phyloP scores from a whole-genome alignment of 2,797 vertebrate genomes.

The Enteromius treurensis region DNA sequence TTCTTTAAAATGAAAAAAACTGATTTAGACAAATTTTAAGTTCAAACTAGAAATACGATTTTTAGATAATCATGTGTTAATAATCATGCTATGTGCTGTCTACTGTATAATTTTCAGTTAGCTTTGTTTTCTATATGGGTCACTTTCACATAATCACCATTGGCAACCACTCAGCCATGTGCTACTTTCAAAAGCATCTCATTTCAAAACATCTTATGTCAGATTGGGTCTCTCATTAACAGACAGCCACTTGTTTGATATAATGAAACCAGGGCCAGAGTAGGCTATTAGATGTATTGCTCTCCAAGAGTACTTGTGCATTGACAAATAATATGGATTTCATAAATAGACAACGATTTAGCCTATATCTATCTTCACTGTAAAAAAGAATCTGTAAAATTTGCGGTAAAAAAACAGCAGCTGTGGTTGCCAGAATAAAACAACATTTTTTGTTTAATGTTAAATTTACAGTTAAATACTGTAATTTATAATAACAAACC shows the following conservation, averaged over 20 bases:
- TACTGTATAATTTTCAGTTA: conserved; percentile 1
- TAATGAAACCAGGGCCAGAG: conserved; percentile 26
- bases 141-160: conserved; percentile 65
- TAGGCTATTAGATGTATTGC: background rate
- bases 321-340: conserved; percentile 4
- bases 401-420: too few relatives aligned
- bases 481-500: too few relatives aligned
- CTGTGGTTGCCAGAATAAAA: too few relatives aligned
- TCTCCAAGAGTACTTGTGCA: background rate
- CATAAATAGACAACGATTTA: background rate
- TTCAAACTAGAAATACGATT: background rate
- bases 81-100: background rate
- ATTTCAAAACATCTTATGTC: conserved; percentile 36
- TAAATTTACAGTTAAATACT: too few relatives aligned
- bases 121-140: conserved; percentile 25
- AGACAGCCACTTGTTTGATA: conserved; percentile 4
- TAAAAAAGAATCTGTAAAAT: too few relatives aligned
- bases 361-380: background rate
- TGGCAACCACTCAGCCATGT: conserved; percentile 48
- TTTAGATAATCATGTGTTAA: background rate
- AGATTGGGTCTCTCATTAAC: conserved; percentile 26
- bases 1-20: background rate
- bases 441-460: too few relatives aligned
- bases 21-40: background rate
- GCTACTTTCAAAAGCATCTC: conserved; percentile 25